Percentiles rank a stretch among this genome's conserved stretches.
Evolutionary conservation across 2,888 invertebrate species (phyloP).

Genomic region (Agrochola lychnidis): DNA sequence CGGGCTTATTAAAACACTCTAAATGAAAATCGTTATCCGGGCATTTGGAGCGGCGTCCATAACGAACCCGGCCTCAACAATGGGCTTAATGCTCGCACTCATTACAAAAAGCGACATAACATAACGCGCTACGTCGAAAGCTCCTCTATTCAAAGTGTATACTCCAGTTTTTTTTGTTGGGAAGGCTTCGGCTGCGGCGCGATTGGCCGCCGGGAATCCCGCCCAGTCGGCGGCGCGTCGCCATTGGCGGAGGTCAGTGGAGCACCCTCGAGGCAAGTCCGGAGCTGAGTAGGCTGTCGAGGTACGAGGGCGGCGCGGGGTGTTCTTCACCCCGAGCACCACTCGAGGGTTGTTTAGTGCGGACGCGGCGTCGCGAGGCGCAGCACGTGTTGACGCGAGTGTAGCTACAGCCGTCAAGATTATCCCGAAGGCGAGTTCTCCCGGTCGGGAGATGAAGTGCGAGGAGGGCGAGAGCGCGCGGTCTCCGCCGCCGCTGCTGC

Average conservation of each 20-base stretch:
- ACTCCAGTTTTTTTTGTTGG: conserved; percentile 89
- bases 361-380: conserved; percentile 87
- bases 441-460: conserved; percentile 89
- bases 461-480: conserved; percentile 87
- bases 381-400: conserved; percentile 87
- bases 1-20: conserved; percentile 89
- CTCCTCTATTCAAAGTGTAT: conserved; percentile 90
- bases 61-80: conserved; percentile 89
- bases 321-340: conserved; percentile 90
- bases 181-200: conserved; percentile 79
- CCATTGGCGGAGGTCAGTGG: conserved; percentile 84
- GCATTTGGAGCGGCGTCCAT: conserved; percentile 89
- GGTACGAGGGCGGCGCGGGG: conserved; percentile 89
- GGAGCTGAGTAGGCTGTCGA: conserved; percentile 90
- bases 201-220: conserved; percentile 84
- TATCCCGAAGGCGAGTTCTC: conserved; percentile 89
- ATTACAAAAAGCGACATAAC: conserved; percentile 91
- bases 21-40: conserved; percentile 90
- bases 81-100: conserved; percentile 90
- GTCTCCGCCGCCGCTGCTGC: conserved; percentile 86
- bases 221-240: conserved; percentile 80
- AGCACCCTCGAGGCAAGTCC: conserved; percentile 88
- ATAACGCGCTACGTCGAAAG: conserved; percentile 89
- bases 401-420: conserved; percentile 82
- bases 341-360: conserved; percentile 91